These are phyloP conservation scores for Hydropsyche tenuis DNA, from an alignment of 1,140 invertebrate genomes.

Conservation along the genomic window DNA sequence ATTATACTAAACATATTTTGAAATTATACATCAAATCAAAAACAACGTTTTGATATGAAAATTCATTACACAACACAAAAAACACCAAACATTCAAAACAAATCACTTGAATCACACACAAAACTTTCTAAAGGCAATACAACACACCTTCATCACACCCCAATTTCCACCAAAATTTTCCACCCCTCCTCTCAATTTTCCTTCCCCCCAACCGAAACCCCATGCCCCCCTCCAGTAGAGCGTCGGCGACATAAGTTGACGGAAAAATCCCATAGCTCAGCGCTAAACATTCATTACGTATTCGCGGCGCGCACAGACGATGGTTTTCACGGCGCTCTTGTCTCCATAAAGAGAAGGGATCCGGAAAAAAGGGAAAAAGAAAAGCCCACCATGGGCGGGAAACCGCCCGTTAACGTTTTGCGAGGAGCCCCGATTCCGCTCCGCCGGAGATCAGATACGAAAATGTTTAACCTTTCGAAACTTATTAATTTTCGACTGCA, in stretches of 20 bases:
- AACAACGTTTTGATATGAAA: too few species aligned
- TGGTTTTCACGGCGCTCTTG: constrained; percentile 48
- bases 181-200: too few species aligned
- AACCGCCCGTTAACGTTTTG: not conserved
- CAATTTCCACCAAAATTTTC: too few species aligned
- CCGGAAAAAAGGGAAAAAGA: constrained; percentile 15
- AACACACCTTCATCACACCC: too few species aligned
- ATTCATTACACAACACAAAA: too few species aligned
- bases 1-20: too few species aligned
- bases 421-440: not conserved
- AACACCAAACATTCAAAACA: too few species aligned
- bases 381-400: not conserved
- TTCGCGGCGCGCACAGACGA: constrained; percentile 40
- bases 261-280: constrained; percentile 43
- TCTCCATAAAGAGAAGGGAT: constrained; percentile 43
- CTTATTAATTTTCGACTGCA: constrained; percentile 33
- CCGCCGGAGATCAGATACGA: constrained; percentile 29
- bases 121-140: too few species aligned
- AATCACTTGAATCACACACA: too few species aligned
- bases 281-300: constrained; percentile 44
- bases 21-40: too few species aligned
- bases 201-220: too few species aligned
- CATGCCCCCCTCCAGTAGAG: too few species aligned
- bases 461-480: constrained; percentile 39
- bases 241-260: constrained; percentile 35